Evolutionary conservation across 1,140 invertebrate species (phyloP).

Genomic region (Nylanderia fulva): DNA sequence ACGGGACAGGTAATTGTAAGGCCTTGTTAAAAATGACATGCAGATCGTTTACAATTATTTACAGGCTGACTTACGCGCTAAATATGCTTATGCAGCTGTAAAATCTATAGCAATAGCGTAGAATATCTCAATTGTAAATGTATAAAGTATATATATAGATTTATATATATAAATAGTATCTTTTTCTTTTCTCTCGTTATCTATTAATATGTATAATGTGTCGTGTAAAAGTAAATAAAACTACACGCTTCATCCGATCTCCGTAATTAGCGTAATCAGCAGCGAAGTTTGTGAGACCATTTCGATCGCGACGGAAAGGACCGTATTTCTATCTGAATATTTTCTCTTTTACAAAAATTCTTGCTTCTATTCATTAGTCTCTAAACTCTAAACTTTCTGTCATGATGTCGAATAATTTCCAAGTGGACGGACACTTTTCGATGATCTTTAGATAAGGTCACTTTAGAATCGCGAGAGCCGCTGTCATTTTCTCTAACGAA

Average conservation of each 20-base stretch:
- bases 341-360: neutral
- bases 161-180: constrained; percentile 69
- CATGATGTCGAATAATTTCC: constrained; percentile 27
- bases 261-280: neutral
- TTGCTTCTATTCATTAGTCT: neutral
- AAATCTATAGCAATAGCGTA: constrained; percentile 59
- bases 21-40: constrained; percentile 50
- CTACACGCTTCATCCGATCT: constrained; percentile 15
- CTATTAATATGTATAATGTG: constrained; percentile 54
- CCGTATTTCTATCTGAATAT: neutral
- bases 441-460: constrained; percentile 59
- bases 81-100: constrained; percentile 66
- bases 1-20: neutral
- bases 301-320: constrained; percentile 29
- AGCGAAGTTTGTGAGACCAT: neutral
- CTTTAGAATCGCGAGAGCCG: constrained; percentile 28
- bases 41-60: constrained; percentile 64
- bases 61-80: constrained; percentile 65
- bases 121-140: constrained; percentile 53
- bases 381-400: neutral
- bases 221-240: constrained; percentile 67
- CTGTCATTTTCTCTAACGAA: neutral
- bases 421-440: constrained; percentile 70
- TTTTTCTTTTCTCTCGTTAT: constrained; percentile 43
- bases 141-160: constrained; percentile 50